Evolutionary conservation across 1,140 invertebrate species (phyloP).

Genomic region (Linepithema humile): DNA sequence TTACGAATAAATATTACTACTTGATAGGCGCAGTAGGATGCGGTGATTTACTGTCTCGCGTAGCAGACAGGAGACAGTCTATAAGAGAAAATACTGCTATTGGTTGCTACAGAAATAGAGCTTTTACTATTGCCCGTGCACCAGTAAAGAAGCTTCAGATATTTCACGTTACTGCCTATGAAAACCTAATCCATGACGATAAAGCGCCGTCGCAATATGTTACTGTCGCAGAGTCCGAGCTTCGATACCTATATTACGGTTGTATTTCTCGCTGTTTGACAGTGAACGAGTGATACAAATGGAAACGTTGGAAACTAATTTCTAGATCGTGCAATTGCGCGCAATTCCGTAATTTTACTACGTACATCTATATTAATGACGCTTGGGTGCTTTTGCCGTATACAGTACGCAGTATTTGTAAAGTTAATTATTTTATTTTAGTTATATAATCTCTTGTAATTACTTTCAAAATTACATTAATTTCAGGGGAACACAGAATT

Average conservation of each 20-base stretch:
- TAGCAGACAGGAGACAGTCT: background rate
- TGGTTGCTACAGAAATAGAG: conserved; percentile 13
- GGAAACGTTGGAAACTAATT: conserved; percentile 52
- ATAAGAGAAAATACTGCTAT: conserved; percentile 47
- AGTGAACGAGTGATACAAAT: conserved; percentile 48
- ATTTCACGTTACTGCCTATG: conserved; percentile 58
- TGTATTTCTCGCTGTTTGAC: conserved; percentile 40
- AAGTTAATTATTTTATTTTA: conserved; percentile 19
- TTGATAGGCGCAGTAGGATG: background rate
- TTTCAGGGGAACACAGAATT: too few species aligned
- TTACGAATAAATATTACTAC: conserved; percentile 25
- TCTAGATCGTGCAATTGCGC: conserved; percentile 38
- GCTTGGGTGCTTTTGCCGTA: background rate
- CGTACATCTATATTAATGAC: conserved; percentile 3
- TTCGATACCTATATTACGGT: conserved; percentile 51
- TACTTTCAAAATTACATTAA: background rate
- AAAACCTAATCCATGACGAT: conserved; percentile 57
- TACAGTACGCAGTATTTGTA: background rate
- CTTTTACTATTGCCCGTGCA: conserved; percentile 44
- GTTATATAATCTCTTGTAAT: background rate
- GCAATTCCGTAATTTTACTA: conserved; percentile 38
- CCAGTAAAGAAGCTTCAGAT: conserved; percentile 40
- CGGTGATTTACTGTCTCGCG: background rate
- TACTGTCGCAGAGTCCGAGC: conserved; percentile 41
- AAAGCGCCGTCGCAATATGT: conserved; percentile 46